Conservation (phyloP, 1,140 invertebrate species). For the Cotesia typhae region DNA sequence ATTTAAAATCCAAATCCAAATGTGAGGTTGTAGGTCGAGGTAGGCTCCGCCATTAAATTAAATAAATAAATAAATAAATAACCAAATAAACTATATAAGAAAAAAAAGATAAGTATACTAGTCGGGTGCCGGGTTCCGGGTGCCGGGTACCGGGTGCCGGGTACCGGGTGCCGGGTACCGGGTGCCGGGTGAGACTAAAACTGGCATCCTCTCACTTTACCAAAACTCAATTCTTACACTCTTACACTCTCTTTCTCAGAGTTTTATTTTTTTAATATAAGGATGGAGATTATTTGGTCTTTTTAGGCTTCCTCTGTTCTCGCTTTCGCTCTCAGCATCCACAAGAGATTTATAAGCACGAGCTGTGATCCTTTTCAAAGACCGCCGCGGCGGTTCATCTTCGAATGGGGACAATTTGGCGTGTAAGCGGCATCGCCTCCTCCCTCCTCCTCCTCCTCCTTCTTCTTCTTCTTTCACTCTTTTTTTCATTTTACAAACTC, state of each 20-base stretch:
- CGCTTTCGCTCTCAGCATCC: constrained; percentile 29
- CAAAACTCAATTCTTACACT: neutral
- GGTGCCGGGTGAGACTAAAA: too few relatives aligned
- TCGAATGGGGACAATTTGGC: constrained; percentile 60
- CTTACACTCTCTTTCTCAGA: constrained; percentile 21
- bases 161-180: neutral
- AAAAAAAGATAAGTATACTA: neutral
- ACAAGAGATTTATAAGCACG: constrained; percentile 59
- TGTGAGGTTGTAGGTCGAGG: constrained; percentile 43
- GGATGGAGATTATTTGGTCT: constrained; percentile 9
- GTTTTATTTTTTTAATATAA: neutral
- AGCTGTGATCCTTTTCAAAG: constrained; percentile 50
- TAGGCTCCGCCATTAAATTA: neutral
- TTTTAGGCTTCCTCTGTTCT: constrained; percentile 39
- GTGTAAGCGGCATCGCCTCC: constrained; percentile 21
- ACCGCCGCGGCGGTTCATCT: constrained; percentile 47
- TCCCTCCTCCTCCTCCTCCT: neutral
- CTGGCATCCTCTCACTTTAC: too few relatives aligned
- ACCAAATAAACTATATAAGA: neutral
- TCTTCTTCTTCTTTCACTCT: neutral
- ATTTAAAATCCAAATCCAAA: constrained; percentile 58
- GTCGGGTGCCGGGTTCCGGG: neutral
- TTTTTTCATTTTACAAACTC: neutral
- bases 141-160: too few relatives aligned
- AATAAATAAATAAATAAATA: neutral